These are phyloP conservation scores for Gila orcuttii DNA, from an alignment of 2,113 vertebrate genomes.

Conservation along the genomic window DNA sequence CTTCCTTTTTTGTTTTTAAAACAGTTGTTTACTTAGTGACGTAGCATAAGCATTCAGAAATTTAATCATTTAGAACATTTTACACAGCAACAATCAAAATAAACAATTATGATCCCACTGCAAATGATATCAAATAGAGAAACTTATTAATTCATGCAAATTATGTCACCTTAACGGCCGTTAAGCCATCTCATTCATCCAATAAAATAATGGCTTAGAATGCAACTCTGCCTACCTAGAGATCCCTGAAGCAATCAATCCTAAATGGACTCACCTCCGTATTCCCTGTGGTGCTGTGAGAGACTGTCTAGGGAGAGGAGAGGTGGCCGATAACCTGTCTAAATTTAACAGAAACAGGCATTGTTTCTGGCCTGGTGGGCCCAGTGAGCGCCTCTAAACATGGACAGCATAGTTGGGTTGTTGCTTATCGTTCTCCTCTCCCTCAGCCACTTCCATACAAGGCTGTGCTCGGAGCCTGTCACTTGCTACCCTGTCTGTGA, in stretches of 20 bases:
- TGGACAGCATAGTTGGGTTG: slow-evolving; percentile 85
- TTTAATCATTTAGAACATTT: background rate
- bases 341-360: slow-evolving; percentile 87
- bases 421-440: slow-evolving; percentile 89
- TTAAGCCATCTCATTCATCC: background rate
- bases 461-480: slow-evolving; percentile 85
- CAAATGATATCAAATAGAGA: background rate
- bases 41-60: background rate
- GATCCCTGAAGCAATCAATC: background rate
- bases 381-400: slow-evolving; percentile 88
- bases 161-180: background rate
- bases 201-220: background rate
- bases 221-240: slow-evolving; percentile 4
- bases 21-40: background rate
- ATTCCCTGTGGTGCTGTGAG: slow-evolving; percentile 67
- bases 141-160: background rate
- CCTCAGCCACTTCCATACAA: slow-evolving; percentile 92
- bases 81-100: slow-evolving; percentile 3
- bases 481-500: slow-evolving; percentile 79
- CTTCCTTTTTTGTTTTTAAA: background rate
- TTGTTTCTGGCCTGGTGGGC: slow-evolving; percentile 76
- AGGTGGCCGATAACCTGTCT: slow-evolving; percentile 74
- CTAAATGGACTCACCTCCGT: slow-evolving; percentile 75
- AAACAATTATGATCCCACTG: background rate
- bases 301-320: slow-evolving; percentile 69